Evolutionary conservation across 2,888 invertebrate species (phyloP).

Genomic region (Morinoia aosen): DNA sequence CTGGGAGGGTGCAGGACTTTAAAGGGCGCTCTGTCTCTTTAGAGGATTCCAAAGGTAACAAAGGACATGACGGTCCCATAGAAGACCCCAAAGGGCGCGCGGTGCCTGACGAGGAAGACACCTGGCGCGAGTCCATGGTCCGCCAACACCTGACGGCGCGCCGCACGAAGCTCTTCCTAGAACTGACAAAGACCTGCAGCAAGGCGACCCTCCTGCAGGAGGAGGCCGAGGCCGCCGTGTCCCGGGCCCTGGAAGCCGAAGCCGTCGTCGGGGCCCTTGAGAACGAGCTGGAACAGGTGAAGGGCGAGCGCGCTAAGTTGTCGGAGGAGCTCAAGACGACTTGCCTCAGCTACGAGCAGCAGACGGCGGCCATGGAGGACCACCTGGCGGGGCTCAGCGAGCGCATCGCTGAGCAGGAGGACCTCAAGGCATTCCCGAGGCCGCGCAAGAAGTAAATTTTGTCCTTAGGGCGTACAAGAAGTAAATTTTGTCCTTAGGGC

Average conservation of each 20-base stretch:
- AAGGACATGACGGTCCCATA: no score
- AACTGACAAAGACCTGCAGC: constrained; percentile 60
- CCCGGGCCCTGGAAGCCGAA: background rate
- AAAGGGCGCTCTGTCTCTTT: background rate
- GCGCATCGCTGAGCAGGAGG: constrained; percentile 85
- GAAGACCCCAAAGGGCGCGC: background rate
- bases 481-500: no score
- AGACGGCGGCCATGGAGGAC: constrained; percentile 82
- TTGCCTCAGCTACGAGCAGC: constrained; percentile 77
- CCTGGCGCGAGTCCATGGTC: constrained; percentile 60
- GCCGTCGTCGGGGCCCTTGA: no score
- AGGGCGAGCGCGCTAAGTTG: background rate
- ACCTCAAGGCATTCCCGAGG: constrained; percentile 70
- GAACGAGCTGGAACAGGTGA: background rate
- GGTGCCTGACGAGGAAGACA: background rate
- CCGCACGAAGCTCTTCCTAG: constrained; percentile 63
- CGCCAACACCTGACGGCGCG: constrained; percentile 63
- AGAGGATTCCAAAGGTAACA: background rate
- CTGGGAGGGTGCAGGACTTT: no score
- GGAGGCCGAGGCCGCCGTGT: constrained; percentile 54
- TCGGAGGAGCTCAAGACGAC: background rate
- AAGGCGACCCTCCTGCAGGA: constrained; percentile 65
- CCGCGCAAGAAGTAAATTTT: background rate
- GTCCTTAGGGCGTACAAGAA: no score
- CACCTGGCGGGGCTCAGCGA: constrained; percentile 86